These are phyloP conservation scores for Spea hammondii DNA, from an alignment of 2,797 vertebrate species.

Conservation along the genomic window DNA sequence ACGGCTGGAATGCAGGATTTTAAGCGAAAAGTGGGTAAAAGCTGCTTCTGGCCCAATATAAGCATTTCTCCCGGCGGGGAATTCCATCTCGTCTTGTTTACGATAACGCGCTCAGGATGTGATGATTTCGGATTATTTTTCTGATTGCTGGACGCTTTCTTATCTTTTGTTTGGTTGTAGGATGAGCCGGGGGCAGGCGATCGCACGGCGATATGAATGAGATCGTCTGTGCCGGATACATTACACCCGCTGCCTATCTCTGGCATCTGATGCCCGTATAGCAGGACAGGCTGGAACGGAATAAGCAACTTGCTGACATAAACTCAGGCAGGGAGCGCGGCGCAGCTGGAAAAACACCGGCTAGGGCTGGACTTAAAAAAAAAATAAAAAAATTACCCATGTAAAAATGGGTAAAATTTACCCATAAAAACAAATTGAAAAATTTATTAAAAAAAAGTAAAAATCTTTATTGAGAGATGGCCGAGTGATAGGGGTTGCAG, in stretches of 20 bases:
- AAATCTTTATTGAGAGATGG: too few relatives aligned
- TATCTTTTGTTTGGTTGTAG: neutral
- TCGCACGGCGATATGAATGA: neutral
- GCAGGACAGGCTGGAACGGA: neutral
- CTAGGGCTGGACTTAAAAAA: too few relatives aligned
- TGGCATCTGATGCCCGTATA: slow-evolving; percentile 4
- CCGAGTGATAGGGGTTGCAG: too few relatives aligned
- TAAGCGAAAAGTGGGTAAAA: too few relatives aligned
- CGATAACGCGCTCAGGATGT: neutral
- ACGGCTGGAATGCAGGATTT: too few relatives aligned
- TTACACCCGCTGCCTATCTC: neutral
- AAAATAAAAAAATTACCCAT: too few relatives aligned
- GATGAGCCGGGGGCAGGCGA: neutral
- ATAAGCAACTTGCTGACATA: neutral
- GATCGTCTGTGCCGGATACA: neutral
- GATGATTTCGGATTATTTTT: neutral
- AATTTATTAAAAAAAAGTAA: too few relatives aligned
- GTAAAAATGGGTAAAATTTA: too few relatives aligned
- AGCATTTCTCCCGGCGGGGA: neutral
- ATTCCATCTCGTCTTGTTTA: slow-evolving; percentile 2
- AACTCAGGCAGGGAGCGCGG: neutral
- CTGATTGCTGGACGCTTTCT: neutral
- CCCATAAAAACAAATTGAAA: too few relatives aligned
- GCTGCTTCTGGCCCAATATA: too few relatives aligned
- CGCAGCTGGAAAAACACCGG: neutral